phyloP scores from a whole-genome alignment of 2,888 invertebrate species.

The Myopa testacea region DNA sequence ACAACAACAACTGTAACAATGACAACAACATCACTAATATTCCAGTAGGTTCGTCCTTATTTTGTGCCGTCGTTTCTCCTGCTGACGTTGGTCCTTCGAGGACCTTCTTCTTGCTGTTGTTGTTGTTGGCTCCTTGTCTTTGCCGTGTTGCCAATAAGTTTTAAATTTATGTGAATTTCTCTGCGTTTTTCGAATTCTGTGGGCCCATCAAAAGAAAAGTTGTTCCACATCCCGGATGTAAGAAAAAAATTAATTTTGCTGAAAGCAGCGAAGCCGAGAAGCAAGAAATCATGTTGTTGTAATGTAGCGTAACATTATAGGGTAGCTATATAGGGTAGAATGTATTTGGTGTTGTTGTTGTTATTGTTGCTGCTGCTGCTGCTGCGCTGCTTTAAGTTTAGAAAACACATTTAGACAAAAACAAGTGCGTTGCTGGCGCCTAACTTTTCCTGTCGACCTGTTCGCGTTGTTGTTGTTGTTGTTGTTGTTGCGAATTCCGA shows the following conservation, averaged over 20 bases:
- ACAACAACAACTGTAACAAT: too few species aligned
- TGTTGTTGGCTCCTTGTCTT: too few species aligned
- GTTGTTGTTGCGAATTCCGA: constrained; percentile 48
- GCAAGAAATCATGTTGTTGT: neutral
- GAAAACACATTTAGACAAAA: constrained; percentile 45
- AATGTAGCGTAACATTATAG: too few species aligned
- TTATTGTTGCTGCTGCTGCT: constrained; percentile 5
- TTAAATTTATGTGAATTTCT: constrained; percentile 12
- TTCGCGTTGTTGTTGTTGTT: constrained; percentile 56
- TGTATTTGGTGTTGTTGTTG: constrained; percentile 6
- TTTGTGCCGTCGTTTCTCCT: too few species aligned
- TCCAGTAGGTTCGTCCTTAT: too few species aligned
- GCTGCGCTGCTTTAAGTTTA: constrained; percentile 14
- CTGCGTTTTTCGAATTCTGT: constrained; percentile 15
- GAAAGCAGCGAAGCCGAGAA: neutral
- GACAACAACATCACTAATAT: too few species aligned
- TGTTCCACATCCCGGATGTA: constrained; percentile 11
- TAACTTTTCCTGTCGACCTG: constrained; percentile 52
- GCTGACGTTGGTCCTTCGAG: too few species aligned
- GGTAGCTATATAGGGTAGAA: too few species aligned
- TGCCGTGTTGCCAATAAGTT: neutral
- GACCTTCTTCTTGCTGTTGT: too few species aligned
- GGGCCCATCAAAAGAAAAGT: constrained; percentile 15
- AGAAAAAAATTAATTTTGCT: neutral
- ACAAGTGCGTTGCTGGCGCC: constrained; percentile 57